phyloP scores from a whole-genome alignment of 2,113 vertebrate species.

The Hippoglossus stenolepis region DNA sequence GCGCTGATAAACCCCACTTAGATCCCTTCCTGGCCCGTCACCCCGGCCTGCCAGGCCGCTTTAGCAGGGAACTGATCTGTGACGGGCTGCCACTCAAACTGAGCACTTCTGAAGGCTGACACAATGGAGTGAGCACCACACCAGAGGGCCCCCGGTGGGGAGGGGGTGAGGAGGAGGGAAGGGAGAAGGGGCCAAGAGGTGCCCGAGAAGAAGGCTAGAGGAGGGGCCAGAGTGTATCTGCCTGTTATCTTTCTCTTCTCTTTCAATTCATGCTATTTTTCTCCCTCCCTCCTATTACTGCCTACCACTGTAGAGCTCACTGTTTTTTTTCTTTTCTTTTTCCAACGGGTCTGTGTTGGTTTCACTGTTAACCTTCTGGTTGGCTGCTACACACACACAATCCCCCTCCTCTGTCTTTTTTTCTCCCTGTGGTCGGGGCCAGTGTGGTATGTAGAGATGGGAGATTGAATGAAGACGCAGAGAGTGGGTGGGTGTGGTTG shows the following conservation, averaged over 20 bases:
- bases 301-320: conserved; percentile 9
- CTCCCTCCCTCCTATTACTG: conserved; percentile 4
- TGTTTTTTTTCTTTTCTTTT: conserved; percentile 5
- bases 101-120: conserved; percentile 98
- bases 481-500: conserved; percentile 30
- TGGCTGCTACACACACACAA: conserved; percentile 11
- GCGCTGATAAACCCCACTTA: conserved; percentile 99
- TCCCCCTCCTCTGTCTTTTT: conserved; percentile 21
- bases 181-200: conserved; percentile 70
- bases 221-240: conserved; percentile 74
- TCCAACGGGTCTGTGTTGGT: conserved; percentile 3
- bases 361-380: conserved; percentile 35
- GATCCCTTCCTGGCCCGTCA: conserved; percentile 99
- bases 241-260: conserved; percentile 61
- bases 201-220: conserved; percentile 63
- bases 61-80: conserved; percentile 99
- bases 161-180: conserved; percentile 34
- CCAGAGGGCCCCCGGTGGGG: conserved; percentile 75
- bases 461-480: conserved; percentile 51
- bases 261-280: conserved; percentile 45
- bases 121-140: conserved; percentile 90
- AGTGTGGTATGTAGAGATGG: conserved; percentile 48
- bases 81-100: conserved; percentile 99
- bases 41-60: conserved; percentile 96
- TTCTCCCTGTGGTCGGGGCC: conserved; percentile 42